phyloP scores from a whole-genome alignment of 2,888 invertebrate species.

The Noctua pronuba region DNA sequence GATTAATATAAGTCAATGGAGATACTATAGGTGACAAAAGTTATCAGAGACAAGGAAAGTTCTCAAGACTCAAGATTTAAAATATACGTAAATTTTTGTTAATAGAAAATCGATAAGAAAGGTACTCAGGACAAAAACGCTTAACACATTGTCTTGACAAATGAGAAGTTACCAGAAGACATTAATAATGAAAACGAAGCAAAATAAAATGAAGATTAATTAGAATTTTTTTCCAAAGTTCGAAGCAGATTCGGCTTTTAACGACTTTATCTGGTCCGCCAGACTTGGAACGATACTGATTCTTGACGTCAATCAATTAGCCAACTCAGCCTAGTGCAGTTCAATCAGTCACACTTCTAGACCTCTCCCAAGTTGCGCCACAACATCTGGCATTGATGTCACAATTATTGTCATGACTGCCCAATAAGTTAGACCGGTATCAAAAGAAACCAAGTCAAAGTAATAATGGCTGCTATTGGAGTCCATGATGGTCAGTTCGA shows the following conservation, averaged over 20 bases:
- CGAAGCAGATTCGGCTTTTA: background rate
- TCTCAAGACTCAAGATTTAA: background rate
- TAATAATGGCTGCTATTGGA: constrained; percentile 42
- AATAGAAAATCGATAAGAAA: constrained; percentile 1
- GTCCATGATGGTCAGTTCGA: constrained; percentile 66
- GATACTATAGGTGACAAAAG: background rate
- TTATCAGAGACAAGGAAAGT: constrained; percentile 2
- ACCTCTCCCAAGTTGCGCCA: constrained; percentile 33
- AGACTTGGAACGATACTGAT: background rate
- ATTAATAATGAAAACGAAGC: constrained; percentile 15
- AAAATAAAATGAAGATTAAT: constrained; percentile 3
- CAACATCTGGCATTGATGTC: constrained; percentile 37
- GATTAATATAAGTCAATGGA: background rate
- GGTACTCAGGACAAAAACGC: background rate
- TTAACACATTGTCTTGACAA: background rate
- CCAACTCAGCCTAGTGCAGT: constrained; percentile 19
- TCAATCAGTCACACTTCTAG: constrained; percentile 42
- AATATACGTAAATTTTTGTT: too few species aligned
- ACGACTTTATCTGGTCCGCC: background rate
- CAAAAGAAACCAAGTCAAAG: constrained; percentile 44
- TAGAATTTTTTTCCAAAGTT: background rate
- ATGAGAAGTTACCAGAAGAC: background rate
- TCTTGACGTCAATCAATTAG: constrained; percentile 28
- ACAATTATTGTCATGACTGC: constrained; percentile 48
- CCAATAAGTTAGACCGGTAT: constrained; percentile 41